phyloP scores from a whole-genome alignment of 2,797 vertebrate species.

The Chelonia mydas region DNA sequence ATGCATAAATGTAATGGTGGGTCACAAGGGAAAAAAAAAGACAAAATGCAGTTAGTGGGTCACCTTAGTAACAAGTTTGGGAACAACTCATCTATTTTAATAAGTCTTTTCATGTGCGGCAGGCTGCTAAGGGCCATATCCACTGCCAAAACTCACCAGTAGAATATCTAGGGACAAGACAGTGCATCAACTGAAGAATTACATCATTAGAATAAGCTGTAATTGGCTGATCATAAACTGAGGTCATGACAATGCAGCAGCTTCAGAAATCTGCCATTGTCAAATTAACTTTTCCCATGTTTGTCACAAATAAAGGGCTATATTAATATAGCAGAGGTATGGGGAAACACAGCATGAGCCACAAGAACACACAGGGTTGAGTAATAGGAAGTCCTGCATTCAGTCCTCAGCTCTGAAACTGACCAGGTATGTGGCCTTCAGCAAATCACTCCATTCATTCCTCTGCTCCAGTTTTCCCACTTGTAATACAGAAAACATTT shows the following conservation, averaged over 20 bases:
- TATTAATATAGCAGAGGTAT: not conserved
- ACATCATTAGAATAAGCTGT: not conserved
- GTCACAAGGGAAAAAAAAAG: not conserved
- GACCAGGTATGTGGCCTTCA: not conserved
- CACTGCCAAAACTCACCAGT: not conserved
- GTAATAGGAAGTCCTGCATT: not conserved
- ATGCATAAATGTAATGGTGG: not conserved
- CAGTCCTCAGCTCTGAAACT: not conserved
- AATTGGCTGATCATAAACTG: not conserved
- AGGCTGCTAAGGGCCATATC: not conserved
- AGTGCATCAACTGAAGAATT: not conserved
- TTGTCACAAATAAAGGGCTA: not conserved
- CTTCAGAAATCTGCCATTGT: not conserved
- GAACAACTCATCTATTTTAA: not conserved
- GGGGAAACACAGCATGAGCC: not conserved
- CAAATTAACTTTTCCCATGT: not conserved
- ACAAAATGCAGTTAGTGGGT: not conserved
- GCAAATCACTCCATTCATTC: not conserved
- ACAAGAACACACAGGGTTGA: not conserved
- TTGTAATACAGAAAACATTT: rapidly evolving
- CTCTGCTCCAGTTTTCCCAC: not conserved
- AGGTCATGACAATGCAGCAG: not conserved
- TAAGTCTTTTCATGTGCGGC: rapidly evolving
- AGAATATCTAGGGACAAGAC: not conserved
- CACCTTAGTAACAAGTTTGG: not conserved